Evolutionary conservation across 2,888 invertebrate species (phyloP).

Genomic region (Mylabris sibirica): DNA sequence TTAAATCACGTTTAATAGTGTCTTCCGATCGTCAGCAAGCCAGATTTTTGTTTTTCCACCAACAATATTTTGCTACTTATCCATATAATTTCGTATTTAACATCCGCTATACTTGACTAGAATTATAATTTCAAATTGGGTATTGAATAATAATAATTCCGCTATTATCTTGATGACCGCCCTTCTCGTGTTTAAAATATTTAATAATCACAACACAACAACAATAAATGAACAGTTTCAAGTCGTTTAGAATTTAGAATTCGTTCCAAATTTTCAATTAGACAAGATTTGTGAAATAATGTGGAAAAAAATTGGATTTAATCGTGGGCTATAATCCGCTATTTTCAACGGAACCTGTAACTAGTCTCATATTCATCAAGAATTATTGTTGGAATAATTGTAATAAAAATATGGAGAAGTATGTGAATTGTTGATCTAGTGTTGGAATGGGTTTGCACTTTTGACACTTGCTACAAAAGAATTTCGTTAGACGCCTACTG

Average conservation of each 20-base stretch:
- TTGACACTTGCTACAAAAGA: background rate
- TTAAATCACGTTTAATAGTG: constrained; percentile 16
- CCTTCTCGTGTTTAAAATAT: constrained; percentile 11
- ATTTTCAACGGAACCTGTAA: constrained; percentile 40
- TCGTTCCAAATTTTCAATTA: constrained; percentile 6
- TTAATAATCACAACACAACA: background rate
- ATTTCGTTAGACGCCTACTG: constrained; percentile 15
- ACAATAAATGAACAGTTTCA: background rate
- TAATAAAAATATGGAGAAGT: background rate
- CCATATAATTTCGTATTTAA: constrained; percentile 6
- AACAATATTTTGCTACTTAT: constrained; percentile 9
- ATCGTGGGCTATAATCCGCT: constrained; percentile 44
- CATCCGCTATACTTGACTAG: constrained; percentile 1
- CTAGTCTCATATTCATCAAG: constrained; percentile 29
- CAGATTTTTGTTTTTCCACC: background rate
- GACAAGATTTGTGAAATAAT: background rate
- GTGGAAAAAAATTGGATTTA: constrained; percentile 40
- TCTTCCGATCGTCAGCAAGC: constrained; percentile 4
- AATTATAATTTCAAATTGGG: constrained; percentile 1
- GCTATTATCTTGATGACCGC: constrained; percentile 2
- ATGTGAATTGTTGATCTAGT: background rate
- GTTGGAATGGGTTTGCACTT: constrained; percentile 1
- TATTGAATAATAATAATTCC: background rate
- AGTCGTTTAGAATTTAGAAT: background rate
- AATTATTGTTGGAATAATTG: constrained; percentile 23